These are phyloP conservation scores for Pseudorhombus dupliciocellatus DNA, from an alignment of 2,113 vertebrate species.

Conservation along the genomic window DNA sequence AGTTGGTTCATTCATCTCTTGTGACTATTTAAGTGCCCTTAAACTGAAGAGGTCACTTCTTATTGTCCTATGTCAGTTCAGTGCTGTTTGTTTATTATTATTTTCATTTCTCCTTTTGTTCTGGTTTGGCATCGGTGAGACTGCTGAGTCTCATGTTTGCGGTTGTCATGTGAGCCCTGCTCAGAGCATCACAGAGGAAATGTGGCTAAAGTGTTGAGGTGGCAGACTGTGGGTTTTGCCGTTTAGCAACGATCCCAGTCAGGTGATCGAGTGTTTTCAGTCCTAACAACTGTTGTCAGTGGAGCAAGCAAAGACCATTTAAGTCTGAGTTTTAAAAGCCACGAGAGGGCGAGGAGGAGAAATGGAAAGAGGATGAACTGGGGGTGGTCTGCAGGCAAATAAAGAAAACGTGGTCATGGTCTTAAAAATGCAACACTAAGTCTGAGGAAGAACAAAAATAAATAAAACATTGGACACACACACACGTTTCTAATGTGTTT, in stretches of 20 bases:
- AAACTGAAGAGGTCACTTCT: background rate
- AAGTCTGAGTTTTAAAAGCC: constrained; percentile 6
- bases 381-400: constrained; percentile 11
- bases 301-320: constrained; percentile 2
- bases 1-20: too few species aligned
- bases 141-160: constrained; percentile 44
- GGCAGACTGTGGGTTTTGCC: constrained; percentile 24
- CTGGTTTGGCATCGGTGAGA: background rate
- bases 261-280: background rate
- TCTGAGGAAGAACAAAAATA: background rate
- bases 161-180: constrained; percentile 49
- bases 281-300: background rate
- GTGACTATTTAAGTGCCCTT: background rate
- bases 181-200: constrained; percentile 55
- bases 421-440: constrained; percentile 17
- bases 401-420: constrained; percentile 13
- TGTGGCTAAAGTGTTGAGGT: constrained; percentile 38
- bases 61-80: background rate
- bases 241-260: background rate
- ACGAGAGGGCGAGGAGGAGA: background rate
- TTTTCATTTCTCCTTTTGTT: constrained; percentile 69
- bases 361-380: background rate
- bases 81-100: constrained; percentile 44
- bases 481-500: constrained; percentile 19
- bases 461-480: background rate